Evolutionary conservation across 2,888 invertebrate species (phyloP).

Genomic region (Hypsopygia costalis): DNA sequence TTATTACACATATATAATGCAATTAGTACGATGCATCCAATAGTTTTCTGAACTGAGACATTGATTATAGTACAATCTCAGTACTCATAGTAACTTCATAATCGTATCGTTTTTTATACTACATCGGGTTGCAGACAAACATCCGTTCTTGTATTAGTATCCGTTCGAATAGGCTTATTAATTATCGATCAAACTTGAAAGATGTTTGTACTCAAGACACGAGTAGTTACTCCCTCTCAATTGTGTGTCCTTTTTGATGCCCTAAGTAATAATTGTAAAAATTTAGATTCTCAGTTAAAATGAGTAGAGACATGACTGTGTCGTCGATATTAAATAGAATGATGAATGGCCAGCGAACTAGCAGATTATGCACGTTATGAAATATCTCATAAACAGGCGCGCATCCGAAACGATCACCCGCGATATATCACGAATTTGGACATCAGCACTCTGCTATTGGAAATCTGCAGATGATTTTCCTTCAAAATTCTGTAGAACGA

Average conservation of each 20-base stretch:
- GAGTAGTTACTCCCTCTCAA: background rate
- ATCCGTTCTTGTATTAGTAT: too few relatives aligned
- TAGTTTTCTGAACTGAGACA: too few relatives aligned
- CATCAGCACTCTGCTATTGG: constrained; percentile 66
- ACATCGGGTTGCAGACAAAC: too few relatives aligned
- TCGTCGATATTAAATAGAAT: constrained; percentile 19
- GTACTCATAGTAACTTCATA: too few relatives aligned
- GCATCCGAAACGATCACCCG: constrained; percentile 39
- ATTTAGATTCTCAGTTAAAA: constrained; percentile 10
- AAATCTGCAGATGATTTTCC: constrained; percentile 66
- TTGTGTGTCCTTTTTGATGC: constrained; percentile 4
- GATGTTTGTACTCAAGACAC: constrained; percentile 1
- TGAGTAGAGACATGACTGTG: constrained; percentile 3
- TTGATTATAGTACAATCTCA: too few relatives aligned
- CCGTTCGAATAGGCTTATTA: constrained; percentile 3
- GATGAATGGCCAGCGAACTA: constrained; percentile 51
- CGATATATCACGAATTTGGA: constrained; percentile 74
- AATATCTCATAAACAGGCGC: constrained; percentile 74
- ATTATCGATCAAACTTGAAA: constrained; percentile 7
- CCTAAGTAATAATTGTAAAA: background rate
- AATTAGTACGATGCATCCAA: too few relatives aligned
- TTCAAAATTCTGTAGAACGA: constrained; percentile 49
- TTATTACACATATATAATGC: too few relatives aligned
- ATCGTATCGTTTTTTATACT: too few relatives aligned
- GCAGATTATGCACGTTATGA: constrained; percentile 55